Evolutionary conservation across 2,113 vertebrate genomes (phyloP).

Genomic region (Carollia perspicillata): DNA sequence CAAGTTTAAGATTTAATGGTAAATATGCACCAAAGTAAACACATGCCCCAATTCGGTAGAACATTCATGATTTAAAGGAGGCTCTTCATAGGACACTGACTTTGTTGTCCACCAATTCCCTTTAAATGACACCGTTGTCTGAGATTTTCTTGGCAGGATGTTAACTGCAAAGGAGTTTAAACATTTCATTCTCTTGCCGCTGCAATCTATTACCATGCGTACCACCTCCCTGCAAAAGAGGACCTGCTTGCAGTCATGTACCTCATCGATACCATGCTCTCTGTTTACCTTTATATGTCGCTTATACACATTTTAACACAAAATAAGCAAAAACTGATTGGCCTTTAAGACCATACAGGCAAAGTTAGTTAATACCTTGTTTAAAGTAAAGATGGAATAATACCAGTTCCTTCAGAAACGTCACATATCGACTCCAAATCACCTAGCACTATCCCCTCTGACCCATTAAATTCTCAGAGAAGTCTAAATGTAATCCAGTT

Average conservation of each 20-base stretch:
- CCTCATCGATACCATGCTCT: not conserved
- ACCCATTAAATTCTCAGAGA: not conserved
- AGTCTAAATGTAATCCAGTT: not conserved
- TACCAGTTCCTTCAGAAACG: not conserved
- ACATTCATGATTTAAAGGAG: not conserved
- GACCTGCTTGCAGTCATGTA: not conserved
- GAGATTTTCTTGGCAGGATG: not conserved
- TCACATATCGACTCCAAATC: not conserved
- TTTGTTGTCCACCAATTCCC: not conserved
- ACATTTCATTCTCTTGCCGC: not conserved
- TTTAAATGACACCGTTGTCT: not conserved
- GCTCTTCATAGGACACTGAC: not conserved
- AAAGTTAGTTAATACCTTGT: not conserved
- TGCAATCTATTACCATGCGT: not conserved
- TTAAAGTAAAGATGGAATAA: not conserved
- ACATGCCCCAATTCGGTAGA: not conserved
- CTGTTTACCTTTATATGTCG: not conserved
- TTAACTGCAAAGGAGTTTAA: not conserved
- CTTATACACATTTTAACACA: not conserved
- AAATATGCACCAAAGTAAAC: not conserved
- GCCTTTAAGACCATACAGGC: not conserved
- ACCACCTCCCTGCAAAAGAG: not conserved
- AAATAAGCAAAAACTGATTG: constrained; percentile 24
- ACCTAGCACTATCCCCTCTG: not conserved
- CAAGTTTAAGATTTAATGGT: not conserved